These are phyloP conservation scores for Amphimedon queenslandica DNA, from an alignment of 37 sponge, comb jelly and placozoan species.

Conservation along the genomic window DNA sequence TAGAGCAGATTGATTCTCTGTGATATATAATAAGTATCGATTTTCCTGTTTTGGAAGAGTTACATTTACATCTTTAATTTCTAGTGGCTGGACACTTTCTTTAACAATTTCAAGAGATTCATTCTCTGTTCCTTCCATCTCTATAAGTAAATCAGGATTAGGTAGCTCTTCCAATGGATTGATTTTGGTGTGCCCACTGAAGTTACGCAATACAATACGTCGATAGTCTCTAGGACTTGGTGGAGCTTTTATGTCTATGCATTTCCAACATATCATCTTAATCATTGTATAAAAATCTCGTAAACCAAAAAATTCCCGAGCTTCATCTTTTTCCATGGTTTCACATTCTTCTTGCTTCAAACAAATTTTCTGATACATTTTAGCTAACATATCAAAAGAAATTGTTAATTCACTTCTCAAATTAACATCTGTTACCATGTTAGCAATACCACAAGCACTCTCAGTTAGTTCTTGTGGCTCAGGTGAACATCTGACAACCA, in stretches of 20 bases:
- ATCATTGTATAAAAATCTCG: conserved; percentile 95
- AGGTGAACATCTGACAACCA: conserved; percentile 83
- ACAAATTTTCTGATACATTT: conserved; percentile 56
- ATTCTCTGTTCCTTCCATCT: too few relatives aligned
- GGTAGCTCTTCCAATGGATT: conserved; percentile 17
- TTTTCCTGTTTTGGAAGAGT: conserved; percentile 69
- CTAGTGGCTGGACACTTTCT: too few relatives aligned
- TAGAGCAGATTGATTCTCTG: conserved; percentile 92
- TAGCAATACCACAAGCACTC: conserved; percentile 80
- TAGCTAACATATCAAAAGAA: conserved; percentile 52
- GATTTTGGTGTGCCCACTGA: conserved; percentile 61
- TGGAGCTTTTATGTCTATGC: conserved; percentile 23
- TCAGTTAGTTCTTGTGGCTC: conserved; percentile 49
- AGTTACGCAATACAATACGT: conserved; percentile 83
- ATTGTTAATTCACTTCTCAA: conserved; percentile 20
- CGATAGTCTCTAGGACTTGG: conserved; percentile 42
- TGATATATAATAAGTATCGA: conserved; percentile 87
- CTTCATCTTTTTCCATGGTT: conserved; percentile 49
- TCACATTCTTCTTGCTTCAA: conserved; percentile 42
- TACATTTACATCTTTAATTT: too few relatives aligned
- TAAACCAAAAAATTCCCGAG: conserved; percentile 71
- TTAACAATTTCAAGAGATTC: too few relatives aligned
- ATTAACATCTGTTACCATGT: conserved; percentile 28
- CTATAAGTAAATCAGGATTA: not conserved
- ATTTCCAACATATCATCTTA: conserved; percentile 87